Evolutionary conservation across 2,888 invertebrate species (phyloP).

Genomic region (Galeruca laticollis): DNA sequence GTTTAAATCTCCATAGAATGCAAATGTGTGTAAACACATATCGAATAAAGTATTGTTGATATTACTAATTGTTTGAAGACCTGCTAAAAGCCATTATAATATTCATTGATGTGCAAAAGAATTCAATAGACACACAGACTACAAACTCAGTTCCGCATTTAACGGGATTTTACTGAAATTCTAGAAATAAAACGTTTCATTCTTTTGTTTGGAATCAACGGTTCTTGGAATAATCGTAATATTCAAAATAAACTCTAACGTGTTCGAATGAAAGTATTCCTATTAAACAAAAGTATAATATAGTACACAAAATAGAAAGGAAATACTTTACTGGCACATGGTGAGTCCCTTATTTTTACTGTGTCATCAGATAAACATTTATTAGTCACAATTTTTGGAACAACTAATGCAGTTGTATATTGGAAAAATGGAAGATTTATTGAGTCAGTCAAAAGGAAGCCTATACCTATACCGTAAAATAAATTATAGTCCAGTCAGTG

Average conservation of each 20-base stretch:
- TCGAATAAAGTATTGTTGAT: conserved; percentile 34
- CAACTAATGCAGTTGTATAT: too few species aligned
- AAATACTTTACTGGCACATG: too few species aligned
- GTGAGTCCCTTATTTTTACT: too few species aligned
- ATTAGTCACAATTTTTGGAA: too few species aligned
- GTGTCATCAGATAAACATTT: too few species aligned
- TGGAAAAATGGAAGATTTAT: too few species aligned
- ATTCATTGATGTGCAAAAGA: conserved; percentile 48
- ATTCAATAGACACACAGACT: conserved; percentile 51
- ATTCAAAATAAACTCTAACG: not conserved
- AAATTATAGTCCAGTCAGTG: too few species aligned
- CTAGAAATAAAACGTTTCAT: conserved; percentile 17
- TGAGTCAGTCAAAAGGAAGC: too few species aligned
- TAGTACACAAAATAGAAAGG: not conserved
- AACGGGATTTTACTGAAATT: conserved; percentile 21
- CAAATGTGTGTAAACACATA: conserved; percentile 18
- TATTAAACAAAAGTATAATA: not conserved
- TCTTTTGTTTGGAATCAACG: conserved; percentile 26
- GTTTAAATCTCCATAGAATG: conserved; percentile 7
- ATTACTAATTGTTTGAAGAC: conserved; percentile 33
- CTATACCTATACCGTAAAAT: too few species aligned
- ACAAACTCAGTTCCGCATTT: conserved; percentile 49
- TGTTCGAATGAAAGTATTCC: not conserved
- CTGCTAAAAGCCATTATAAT: conserved; percentile 38
- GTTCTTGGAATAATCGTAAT: conserved; percentile 5